These are phyloP conservation scores for Megalops atlanticus DNA, from an alignment of 2,113 vertebrate genomes.

Conservation along the genomic window DNA sequence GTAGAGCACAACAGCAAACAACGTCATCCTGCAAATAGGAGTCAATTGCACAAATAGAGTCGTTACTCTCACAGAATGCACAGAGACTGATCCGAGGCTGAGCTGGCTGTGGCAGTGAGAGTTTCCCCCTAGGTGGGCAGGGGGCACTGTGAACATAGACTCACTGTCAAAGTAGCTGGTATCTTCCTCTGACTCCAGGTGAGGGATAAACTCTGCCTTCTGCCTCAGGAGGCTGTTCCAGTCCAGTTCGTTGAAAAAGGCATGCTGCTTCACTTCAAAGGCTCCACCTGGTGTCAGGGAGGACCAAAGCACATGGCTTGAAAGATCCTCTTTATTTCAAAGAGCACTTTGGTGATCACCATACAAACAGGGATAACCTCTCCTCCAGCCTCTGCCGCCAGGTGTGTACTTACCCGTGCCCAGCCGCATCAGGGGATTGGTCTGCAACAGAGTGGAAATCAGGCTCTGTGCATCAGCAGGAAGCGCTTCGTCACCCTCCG, in stretches of 20 bases:
- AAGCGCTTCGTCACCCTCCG: slow-evolving; percentile 84
- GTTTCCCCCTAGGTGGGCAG: neutral
- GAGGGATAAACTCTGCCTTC: slow-evolving; percentile 90
- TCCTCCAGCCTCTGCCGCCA: neutral
- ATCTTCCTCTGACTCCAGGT: slow-evolving; percentile 92
- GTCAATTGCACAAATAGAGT: neutral
- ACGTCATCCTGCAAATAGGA: neutral
- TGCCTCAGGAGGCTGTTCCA: slow-evolving; percentile 91
- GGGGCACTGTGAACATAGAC: slow-evolving; percentile 32
- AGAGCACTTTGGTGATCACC: neutral
- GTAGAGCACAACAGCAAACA: neutral
- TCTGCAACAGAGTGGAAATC: slow-evolving; percentile 86
- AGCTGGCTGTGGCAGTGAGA: neutral
- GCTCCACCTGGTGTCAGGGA: slow-evolving; percentile 74
- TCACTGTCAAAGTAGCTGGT: slow-evolving; percentile 95
- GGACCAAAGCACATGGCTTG: neutral
- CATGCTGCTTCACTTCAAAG: slow-evolving; percentile 86
- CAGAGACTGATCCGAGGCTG: neutral
- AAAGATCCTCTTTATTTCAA: neutral
- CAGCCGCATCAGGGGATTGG: slow-evolving; percentile 82
- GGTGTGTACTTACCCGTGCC: slow-evolving; percentile 74
- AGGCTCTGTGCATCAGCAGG: slow-evolving; percentile 82
- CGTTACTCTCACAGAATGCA: neutral
- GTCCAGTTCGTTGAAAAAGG: slow-evolving; percentile 86
- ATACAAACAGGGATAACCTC: neutral